Evolutionary conservation across 2,113 vertebrate genomes (phyloP).

Genomic region (Corynorhinus townsendii): DNA sequence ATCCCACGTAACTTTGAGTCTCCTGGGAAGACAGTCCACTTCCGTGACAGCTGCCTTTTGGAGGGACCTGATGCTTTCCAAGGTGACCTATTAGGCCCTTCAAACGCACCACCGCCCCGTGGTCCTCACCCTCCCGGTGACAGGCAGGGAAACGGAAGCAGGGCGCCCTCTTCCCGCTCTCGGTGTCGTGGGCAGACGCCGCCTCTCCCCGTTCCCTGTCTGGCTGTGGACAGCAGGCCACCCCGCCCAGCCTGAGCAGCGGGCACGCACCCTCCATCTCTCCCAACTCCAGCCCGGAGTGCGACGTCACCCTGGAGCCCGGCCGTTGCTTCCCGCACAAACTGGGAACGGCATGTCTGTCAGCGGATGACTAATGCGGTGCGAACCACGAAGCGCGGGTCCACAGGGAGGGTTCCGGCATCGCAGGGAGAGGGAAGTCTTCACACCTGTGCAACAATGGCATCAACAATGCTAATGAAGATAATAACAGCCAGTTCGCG

Average conservation of each 20-base stretch:
- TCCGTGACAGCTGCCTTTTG: neutral
- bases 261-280: neutral
- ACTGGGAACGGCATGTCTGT: neutral
- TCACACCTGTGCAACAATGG: constrained; percentile 59
- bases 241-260: neutral
- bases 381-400: constrained; percentile 31
- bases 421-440: constrained; percentile 44
- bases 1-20: neutral
- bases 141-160: neutral
- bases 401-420: constrained; percentile 49
- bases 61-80: neutral
- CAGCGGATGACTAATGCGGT: constrained; percentile 21
- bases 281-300: neutral
- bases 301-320: neutral
- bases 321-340: neutral
- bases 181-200: neutral
- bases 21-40: neutral
- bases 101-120: neutral
- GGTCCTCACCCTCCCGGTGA: neutral
- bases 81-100: neutral
- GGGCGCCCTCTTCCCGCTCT: neutral
- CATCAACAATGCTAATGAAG: constrained; percentile 52
- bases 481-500: constrained; percentile 36
- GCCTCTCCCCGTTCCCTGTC: neutral
- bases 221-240: neutral